phyloP scores from a whole-genome alignment of 2,797 vertebrate genomes.

The Labeo calbasu region DNA sequence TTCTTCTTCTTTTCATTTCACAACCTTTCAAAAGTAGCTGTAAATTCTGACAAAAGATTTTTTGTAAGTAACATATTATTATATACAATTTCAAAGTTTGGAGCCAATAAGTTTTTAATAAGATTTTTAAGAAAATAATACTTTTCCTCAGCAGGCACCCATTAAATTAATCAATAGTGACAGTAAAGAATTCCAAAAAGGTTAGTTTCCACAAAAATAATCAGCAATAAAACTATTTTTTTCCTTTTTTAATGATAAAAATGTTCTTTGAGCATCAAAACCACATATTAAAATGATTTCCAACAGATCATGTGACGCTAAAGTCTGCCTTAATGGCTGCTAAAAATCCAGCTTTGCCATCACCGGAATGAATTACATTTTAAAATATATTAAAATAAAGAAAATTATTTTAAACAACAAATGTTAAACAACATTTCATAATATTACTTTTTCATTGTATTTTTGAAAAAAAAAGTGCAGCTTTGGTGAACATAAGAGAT shows the following conservation, averaged over 20 bases:
- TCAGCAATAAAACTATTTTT: background rate
- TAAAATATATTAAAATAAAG: background rate
- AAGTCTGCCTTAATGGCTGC: background rate
- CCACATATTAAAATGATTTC: background rate
- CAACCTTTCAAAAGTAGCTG: background rate
- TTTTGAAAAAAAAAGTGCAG: too few relatives aligned
- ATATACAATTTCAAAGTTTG: background rate
- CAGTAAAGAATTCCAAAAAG: background rate
- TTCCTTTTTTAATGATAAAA: background rate
- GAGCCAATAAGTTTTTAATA: background rate
- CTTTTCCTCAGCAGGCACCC: background rate
- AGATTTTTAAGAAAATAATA: background rate
- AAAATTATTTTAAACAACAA: background rate
- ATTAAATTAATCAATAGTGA: background rate
- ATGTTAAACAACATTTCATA: background rate
- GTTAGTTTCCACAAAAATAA: background rate
- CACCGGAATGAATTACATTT: background rate
- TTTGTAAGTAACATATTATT: too few relatives aligned
- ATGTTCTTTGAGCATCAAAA: background rate
- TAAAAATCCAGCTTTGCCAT: background rate
- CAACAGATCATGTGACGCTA: background rate
- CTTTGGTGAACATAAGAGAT: background rate
- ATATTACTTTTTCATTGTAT: too few relatives aligned
- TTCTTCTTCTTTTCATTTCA: too few relatives aligned
- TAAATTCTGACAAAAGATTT: background rate